A percentile compares a stretch with the other conserved stretches of the same genome.
phyloP scores from a whole-genome alignment of 2,113 vertebrate species.

The Coreoperca whiteheadi region DNA sequence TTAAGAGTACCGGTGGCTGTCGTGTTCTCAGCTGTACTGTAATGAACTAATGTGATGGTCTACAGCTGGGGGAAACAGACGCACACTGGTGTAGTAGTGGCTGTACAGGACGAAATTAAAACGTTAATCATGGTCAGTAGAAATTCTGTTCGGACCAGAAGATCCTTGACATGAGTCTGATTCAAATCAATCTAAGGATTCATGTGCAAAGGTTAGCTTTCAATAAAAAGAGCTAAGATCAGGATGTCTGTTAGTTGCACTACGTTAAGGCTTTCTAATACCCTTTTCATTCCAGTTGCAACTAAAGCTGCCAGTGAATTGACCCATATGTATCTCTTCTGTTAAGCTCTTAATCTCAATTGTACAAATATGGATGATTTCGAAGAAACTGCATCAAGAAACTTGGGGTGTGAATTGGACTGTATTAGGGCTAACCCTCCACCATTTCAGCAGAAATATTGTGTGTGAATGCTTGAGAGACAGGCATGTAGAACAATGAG shows the following conservation, averaged over 20 bases:
- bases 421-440: not conserved
- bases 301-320: no score
- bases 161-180: no score
- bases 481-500: slow-evolving; percentile 28
- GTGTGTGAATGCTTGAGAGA: slow-evolving; percentile 2
- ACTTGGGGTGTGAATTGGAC: not conserved
- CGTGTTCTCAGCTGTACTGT: no score
- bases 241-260: not conserved
- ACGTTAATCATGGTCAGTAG: no score
- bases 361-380: not conserved
- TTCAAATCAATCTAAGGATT: no score
- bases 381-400: not conserved
- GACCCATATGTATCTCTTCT: no score
- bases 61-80: no score
- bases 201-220: not conserved
- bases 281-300: not conserved
- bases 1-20: no score
- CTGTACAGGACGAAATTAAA: no score
- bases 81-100: no score
- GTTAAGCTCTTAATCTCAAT: not conserved
- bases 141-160: no score
- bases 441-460: not conserved
- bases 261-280: not conserved
- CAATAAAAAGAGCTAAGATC: not conserved
- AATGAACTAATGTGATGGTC: not conserved